These are phyloP conservation scores for Hydrotaea diabolus DNA, from an alignment of 2,888 invertebrate genomes.

Conservation along the genomic window DNA sequence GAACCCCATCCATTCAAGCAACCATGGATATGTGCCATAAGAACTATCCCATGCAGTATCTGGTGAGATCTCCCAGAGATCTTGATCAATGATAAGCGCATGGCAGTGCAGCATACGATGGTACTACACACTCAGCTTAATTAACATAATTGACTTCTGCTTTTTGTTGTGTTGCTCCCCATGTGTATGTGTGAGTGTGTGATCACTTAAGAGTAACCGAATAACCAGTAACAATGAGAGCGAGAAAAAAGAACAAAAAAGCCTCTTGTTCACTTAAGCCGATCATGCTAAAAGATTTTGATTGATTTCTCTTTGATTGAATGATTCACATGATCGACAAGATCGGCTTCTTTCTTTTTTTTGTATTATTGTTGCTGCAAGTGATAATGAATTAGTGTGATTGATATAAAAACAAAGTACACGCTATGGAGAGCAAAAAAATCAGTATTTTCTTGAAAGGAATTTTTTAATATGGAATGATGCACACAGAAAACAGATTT, in stretches of 20 bases:
- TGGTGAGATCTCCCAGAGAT: constrained; percentile 26
- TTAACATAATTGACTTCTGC: constrained; percentile 75
- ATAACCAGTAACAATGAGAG: not conserved
- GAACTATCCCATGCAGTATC: not conserved
- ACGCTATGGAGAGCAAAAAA: not conserved
- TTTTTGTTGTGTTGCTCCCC: constrained; percentile 63
- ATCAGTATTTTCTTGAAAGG: no score
- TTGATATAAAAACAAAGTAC: not conserved
- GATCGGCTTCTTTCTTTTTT: not conserved
- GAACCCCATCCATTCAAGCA: constrained; percentile 22
- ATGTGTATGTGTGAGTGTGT: constrained; percentile 71
- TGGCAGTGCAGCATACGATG: not conserved
- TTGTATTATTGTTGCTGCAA: not conserved
- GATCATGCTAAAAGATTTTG: constrained; percentile 42
- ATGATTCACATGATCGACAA: constrained; percentile 24
- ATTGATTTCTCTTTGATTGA: constrained; percentile 31
- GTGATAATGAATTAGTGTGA: not conserved
- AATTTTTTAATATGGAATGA: no score
- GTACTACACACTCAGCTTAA: constrained; percentile 63
- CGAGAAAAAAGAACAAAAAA: not conserved
- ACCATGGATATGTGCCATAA: no score
- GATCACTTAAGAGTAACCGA: constrained; percentile 1
- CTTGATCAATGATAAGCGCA: constrained; percentile 57
- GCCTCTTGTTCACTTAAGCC: constrained; percentile 30
- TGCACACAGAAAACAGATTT: no score